Percentiles rank a stretch among this genome's conserved stretches.
These are phyloP conservation scores for Antheraea yamamai DNA, from an alignment of 2,888 invertebrate species.

Conservation along the genomic window DNA sequence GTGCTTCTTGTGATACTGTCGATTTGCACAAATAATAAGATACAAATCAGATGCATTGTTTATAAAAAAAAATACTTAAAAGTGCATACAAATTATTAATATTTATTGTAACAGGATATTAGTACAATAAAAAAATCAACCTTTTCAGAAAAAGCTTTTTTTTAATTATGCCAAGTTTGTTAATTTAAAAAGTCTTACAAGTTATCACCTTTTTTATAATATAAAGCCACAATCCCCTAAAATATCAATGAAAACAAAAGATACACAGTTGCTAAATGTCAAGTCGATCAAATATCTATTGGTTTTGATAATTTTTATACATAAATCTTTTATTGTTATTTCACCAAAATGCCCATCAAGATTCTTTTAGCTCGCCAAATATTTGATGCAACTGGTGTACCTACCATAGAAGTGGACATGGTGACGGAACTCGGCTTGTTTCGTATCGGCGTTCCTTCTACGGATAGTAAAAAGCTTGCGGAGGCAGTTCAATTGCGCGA, in stretches of 20 bases:
- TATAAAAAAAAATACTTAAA: not conserved
- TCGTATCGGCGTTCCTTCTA: slow-evolving; percentile 97
- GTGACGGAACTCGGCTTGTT: slow-evolving; percentile 92
- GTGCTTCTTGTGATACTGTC: slow-evolving; percentile 5
- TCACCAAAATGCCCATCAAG: slow-evolving; percentile 89
- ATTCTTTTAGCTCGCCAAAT: slow-evolving; percentile 96
- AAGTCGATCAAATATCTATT: not conserved
- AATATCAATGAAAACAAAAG: not conserved
- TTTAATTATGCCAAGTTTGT: too few relatives aligned
- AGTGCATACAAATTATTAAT: not conserved
- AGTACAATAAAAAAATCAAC: too few relatives aligned
- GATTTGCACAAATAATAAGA: not conserved
- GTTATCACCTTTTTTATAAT: not conserved
- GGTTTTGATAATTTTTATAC: not conserved
- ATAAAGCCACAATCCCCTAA: not conserved
- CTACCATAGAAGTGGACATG: slow-evolving; percentile 97
- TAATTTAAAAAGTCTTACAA: too few relatives aligned
- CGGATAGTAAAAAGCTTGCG: slow-evolving; percentile 95
- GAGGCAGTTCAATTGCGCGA: slow-evolving; percentile 98
- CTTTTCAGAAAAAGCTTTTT: too few relatives aligned
- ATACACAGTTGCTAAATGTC: not conserved
- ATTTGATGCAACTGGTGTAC: slow-evolving; percentile 97
- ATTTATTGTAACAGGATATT: too few relatives aligned
- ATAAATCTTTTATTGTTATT: slow-evolving; percentile 16
- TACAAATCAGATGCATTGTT: not conserved